Evolutionary conservation across 2,113 vertebrate genomes (phyloP).

Genomic region (Oryctolagus cuniculus): DNA sequence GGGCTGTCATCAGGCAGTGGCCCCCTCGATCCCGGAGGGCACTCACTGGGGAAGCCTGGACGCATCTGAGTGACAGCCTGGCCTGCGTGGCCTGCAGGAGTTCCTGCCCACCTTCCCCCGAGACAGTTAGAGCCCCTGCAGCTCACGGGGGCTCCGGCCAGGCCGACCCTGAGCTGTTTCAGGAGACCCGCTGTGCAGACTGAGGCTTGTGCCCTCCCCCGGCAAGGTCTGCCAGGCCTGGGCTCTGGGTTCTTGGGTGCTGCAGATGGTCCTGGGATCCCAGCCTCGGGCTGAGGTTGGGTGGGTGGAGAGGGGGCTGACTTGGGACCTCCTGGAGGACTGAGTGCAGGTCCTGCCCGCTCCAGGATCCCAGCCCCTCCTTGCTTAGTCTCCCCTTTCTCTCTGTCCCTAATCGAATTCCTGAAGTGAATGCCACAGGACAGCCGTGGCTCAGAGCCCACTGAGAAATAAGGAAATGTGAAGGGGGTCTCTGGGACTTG

Average conservation of each 20-base stretch:
- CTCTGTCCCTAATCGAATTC: background rate
- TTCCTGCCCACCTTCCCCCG: rapidly evolving
- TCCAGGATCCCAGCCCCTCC: too few relatives aligned
- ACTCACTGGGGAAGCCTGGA: too few relatives aligned
- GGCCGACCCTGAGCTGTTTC: background rate
- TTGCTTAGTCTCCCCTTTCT: too few relatives aligned
- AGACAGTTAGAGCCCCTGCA: background rate
- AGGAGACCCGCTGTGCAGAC: background rate
- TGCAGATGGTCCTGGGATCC: rapidly evolving
- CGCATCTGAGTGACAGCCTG: background rate
- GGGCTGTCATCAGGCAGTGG: too few relatives aligned
- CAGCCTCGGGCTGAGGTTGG: background rate
- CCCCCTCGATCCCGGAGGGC: background rate
- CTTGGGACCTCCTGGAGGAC: background rate
- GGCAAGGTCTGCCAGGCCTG: background rate
- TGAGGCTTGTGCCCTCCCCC: background rate
- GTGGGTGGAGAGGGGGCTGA: rapidly evolving
- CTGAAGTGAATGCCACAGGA: background rate
- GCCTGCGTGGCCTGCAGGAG: background rate
- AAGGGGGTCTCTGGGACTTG: background rate
- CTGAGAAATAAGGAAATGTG: too few relatives aligned
- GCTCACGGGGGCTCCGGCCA: background rate
- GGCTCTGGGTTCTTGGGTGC: background rate
- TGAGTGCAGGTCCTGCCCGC: rapidly evolving
- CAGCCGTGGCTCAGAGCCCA: background rate